phyloP scores from a whole-genome alignment of 2,113 vertebrate species.

The Festucalex cinctus region DNA sequence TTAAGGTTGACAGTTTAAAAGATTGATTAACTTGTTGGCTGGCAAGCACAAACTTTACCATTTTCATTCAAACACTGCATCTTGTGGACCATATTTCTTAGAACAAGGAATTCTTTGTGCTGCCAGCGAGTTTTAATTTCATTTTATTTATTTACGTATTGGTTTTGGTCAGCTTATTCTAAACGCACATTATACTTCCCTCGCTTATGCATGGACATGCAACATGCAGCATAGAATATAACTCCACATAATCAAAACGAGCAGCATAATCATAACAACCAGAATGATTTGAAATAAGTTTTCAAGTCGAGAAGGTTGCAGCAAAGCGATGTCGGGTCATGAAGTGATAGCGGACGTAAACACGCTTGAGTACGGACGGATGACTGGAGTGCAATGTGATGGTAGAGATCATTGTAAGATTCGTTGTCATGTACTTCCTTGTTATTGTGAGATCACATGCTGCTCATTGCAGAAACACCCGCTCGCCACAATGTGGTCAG shows the following conservation, averaged over 20 bases:
- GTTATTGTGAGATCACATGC: not conserved
- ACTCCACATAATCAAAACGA: no score
- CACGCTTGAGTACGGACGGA: not conserved
- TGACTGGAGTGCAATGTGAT: not conserved
- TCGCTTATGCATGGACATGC: not conserved
- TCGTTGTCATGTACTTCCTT: not conserved
- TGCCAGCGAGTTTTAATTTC: not conserved
- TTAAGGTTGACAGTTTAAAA: slow-evolving; percentile 41
- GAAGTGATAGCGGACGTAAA: not conserved
- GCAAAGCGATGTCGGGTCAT: no score
- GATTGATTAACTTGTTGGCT: slow-evolving; percentile 49
- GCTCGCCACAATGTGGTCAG: not conserved
- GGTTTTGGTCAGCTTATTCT: not conserved
- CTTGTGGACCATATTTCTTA: slow-evolving; percentile 4
- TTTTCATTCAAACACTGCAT: slow-evolving; percentile 14
- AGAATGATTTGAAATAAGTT: no score
- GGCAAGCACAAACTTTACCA: slow-evolving; percentile 22
- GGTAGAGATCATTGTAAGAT: not conserved
- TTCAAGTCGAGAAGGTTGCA: no score
- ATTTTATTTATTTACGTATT: not conserved
- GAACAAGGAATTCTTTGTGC: not conserved
- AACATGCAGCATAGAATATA: not conserved
- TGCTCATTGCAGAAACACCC: not conserved
- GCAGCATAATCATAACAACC: no score
- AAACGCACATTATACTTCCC: not conserved